These are phyloP conservation scores for Caenorhabditis zanzibari DNA, from an alignment of 2,888 invertebrate species.

Conservation along the genomic window DNA sequence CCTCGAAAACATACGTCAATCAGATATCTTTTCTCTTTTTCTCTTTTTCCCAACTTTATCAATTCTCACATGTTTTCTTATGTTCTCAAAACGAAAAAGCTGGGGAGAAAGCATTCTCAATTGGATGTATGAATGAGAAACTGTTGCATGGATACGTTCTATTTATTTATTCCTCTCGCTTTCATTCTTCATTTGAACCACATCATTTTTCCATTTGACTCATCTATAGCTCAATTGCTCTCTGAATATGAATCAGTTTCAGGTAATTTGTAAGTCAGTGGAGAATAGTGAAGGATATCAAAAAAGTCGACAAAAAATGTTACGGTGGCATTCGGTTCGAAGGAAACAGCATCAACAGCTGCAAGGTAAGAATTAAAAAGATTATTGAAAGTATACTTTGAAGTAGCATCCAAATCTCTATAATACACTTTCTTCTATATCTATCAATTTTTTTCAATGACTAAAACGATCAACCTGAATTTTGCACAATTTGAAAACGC, in stretches of 20 bases:
- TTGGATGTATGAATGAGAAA: slow-evolving; percentile 15
- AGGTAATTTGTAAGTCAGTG: neutral
- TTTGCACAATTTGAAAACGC: too few species aligned
- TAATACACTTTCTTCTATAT: too few species aligned
- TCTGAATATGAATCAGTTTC: neutral
- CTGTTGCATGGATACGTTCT: slow-evolving; percentile 19
- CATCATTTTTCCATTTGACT: slow-evolving; percentile 2
- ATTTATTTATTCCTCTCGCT: slow-evolving; percentile 20
- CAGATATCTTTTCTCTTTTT: slow-evolving; percentile 10
- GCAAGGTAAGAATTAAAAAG: slow-evolving; percentile 51
- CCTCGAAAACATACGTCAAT: slow-evolving; percentile 33
- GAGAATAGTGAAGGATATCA: neutral
- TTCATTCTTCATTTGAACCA: neutral
- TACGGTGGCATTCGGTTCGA: slow-evolving; percentile 71
- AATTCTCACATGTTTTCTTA: too few species aligned
- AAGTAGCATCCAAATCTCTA: too few species aligned
- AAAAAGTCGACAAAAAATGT: slow-evolving; percentile 43
- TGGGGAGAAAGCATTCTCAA: neutral
- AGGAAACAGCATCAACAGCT: slow-evolving; percentile 68
- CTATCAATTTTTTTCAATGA: too few species aligned
- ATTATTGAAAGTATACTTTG: neutral
- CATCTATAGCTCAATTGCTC: neutral
- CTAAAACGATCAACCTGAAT: too few species aligned
- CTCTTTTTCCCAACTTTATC: slow-evolving; percentile 19
- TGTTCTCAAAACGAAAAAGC: neutral